Evolutionary conservation across 1,140 invertebrate genomes (phyloP).

Genomic region (Drosophila pseudoananassae): DNA sequence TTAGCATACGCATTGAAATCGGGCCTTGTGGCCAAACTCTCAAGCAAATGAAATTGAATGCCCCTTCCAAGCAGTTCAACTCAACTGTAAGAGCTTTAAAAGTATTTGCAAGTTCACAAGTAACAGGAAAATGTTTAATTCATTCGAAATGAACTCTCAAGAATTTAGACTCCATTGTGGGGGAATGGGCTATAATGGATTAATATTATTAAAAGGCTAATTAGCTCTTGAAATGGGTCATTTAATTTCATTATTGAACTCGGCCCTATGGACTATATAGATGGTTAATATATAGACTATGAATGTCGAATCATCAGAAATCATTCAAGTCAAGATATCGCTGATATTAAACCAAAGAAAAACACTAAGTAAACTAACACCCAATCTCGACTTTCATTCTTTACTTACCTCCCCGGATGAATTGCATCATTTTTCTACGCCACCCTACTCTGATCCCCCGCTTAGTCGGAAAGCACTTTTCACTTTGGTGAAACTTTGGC

Average conservation of each 20-base stretch:
- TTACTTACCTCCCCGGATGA: conserved; percentile 11
- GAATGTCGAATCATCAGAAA: no score
- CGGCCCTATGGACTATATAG: no score
- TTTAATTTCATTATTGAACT: no score
- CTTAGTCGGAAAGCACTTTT: conserved; percentile 33
- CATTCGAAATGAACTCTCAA: conserved; percentile 22
- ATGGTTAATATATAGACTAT: no score
- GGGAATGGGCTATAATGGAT: conserved; percentile 9
- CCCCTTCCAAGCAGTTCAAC: conserved; percentile 43
- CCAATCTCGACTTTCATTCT: conserved; percentile 2
- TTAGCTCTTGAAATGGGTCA: not conserved
- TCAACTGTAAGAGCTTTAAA: conserved; percentile 66
- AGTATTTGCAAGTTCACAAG: conserved; percentile 68
- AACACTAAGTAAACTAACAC: not conserved
- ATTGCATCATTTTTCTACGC: conserved; percentile 25
- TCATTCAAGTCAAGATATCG: not conserved
- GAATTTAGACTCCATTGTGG: not conserved
- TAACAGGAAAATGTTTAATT: conserved; percentile 35
- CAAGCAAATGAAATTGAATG: conserved; percentile 71
- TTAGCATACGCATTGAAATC: conserved; percentile 55
- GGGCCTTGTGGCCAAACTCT: conserved; percentile 51
- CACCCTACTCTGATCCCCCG: conserved; percentile 15
- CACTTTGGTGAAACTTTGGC: conserved; percentile 43
- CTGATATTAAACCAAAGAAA: not conserved
- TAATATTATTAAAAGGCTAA: conserved; percentile 19